Base-by-base conservation (phyloP, 2,113 vertebrate species). In the Eretmochelys imbricata region DNA sequence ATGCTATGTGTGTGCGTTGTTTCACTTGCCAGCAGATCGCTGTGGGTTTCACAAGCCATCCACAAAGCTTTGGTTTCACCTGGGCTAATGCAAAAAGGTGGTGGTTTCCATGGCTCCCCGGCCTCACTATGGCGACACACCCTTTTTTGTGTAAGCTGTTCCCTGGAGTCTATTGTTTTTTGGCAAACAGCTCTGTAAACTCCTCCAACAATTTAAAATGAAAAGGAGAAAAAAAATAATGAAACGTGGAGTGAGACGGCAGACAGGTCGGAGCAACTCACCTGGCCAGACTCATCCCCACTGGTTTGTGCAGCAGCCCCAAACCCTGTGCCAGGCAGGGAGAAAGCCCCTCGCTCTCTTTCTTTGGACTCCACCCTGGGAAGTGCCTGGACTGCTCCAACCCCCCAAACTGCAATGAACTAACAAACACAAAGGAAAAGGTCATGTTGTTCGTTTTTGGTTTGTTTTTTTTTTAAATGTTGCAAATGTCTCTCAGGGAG, bases 61-160 rank as follows among this genome's bases (percentile, higher is more conserved):
- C 93, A 53, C 93, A 91, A 91, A 89, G 93, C 96, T 95, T 94
- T 87, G 88, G 90, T 97, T 98, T 98, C 97, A 98, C 98, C 97
- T 98, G 96, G 97, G 97, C 97, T 69, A 95, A 98, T 89, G 87
- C 89, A 96, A 90, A 95, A 98, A 98, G 98, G 97, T 98, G 97
- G 94, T 94, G 97, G 98, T 98, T 98, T 98, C 98, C 98, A 98
- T 98, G 98, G 98, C 96, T 98, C 97, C 96, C 90, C 54, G 31
- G 95, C 92, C 98, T 98, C 81, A 50, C 96, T 89, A 17, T 79
- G 91, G 95, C 1, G 97, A 97, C 98, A 98, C 98, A 92, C 98
- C 98, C 98, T 98, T 98, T 98, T 98, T 96, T 98, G 98, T 98
- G 97, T 98, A 98, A 98, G 98, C 98, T 98, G 97, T 97, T 98